Conservation (phyloP, 1,140 invertebrate genomes). For the Dendrolimus kikuchii region DNA sequence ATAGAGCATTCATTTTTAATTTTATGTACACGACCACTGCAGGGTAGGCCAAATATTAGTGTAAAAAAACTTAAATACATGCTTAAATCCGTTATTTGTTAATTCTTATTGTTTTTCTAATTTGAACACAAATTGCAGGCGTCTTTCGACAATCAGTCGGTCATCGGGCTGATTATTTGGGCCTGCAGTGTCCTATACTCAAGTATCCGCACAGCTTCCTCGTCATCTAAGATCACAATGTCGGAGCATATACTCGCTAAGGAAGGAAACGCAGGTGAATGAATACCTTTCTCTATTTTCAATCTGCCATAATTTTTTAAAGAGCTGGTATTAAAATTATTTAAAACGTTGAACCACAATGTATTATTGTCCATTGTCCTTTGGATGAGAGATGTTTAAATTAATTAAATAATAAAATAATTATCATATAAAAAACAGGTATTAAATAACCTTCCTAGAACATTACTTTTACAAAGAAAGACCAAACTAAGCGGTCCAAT, state of each 20-base stretch:
- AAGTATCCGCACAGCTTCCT: slow-evolving; percentile 87
- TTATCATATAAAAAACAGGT: no score
- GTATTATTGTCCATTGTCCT: no score
- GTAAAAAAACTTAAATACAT: no score
- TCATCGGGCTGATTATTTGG: slow-evolving; percentile 95
- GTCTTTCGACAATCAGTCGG: slow-evolving; percentile 87
- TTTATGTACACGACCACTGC: no score
- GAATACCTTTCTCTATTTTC: slow-evolving; percentile 12
- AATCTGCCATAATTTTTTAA: neutral
- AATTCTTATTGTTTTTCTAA: neutral
- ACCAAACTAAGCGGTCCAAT: no score
- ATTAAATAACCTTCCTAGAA: no score
- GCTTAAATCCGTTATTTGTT: neutral
- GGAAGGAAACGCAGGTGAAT: slow-evolving; percentile 78
- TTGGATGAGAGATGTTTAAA: no score
- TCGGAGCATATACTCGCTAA: slow-evolving; percentile 83
- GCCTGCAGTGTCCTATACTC: slow-evolving; percentile 96
- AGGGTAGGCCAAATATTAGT: no score
- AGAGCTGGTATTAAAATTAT: neutral
- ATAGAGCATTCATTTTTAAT: no score
- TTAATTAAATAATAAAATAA: no score
- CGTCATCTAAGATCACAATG: slow-evolving; percentile 83
- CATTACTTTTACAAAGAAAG: no score
- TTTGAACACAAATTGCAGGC: slow-evolving; percentile 40
- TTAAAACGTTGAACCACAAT: no score